Base-by-base conservation (phyloP, 23 tunicate species). In the Aplidium turbinatum region DNA sequence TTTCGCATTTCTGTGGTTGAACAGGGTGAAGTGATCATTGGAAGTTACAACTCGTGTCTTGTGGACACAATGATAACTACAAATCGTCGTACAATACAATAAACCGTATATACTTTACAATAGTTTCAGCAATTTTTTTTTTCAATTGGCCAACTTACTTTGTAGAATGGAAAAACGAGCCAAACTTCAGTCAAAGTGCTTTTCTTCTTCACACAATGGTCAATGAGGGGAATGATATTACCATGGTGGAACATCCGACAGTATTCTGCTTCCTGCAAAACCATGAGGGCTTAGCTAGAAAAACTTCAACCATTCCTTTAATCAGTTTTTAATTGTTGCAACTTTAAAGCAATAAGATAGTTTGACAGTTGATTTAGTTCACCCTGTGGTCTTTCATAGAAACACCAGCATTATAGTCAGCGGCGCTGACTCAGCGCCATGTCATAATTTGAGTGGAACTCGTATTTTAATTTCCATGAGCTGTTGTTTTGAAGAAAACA, bases 161-260 rank as follows among this genome's bases (percentile, higher is more conserved):
- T 77, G 55, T 86, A 92, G 72, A 70, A 94, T 9, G 95, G 95
- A 1, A 94, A 50, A 13, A 94, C 78, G 7, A 94, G 61, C 99
- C 99, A 94, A 2, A 94, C 99, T 87, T 94, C 99, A 11, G 90
- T 52, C 38, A 84, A 68, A 13, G 39, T 66, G 28, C 75, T 57
- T 40, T 84, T 91, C 11, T 62, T 53, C 47, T 78, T 78, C 5
- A 84, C 58, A 53, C 92, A 91, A 58, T 84, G 86, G 35, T 91
- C 97, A 51, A 91, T 67, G 5, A 91, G 67, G 0, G 86, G 80
- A 54, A 91, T 72, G 1, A 91, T 91, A 36, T 91, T 84, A 45
- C 79, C 86, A 55, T 73, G 85, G n/a, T 83, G 85, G 40, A 90
- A 90, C 35, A 33, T 33, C n/a, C 80, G 56, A 68, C 97, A 90